Base-by-base conservation (phyloP, 2,797 vertebrate genomes). In the Enteromius unitaeniatus region DNA sequence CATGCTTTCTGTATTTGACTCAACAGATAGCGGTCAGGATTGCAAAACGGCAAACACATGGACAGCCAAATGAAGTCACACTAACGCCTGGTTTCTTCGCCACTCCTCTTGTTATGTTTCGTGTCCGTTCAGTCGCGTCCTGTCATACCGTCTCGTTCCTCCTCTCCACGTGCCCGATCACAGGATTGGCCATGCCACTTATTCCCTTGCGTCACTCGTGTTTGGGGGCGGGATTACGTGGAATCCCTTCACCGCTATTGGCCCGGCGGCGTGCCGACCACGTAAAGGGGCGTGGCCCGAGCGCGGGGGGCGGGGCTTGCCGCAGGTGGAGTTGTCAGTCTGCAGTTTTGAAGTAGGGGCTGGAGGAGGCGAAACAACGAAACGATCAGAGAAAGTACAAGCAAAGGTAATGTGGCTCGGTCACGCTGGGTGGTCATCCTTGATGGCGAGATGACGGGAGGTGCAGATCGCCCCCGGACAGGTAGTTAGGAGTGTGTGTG, bases 151-250 rank as follows among this genome's bases (percentile, higher is more conserved):
- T 86, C 64, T 81, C 23, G 85, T 42, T 76, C 85, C 83, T 21
- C 86, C 67, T 51, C 42, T 81, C 37, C 87, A 90, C 86, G 89
- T 91, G 87, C 58, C 21, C 68, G 45, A 34, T 74, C 62, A 58
- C 80, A 76, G 64, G 86, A 89, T 87, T 88, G 86, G 87, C 79
- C 75, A 70, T 26, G 80, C 47, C 79, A 14, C 47, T 11, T 51
- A 58, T 6, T 75, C 70, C 51, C 60, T 47, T 85, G 70, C 88
- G 88, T 17, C 3, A 34, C 11, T 75, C 21, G 84, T 85, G 86
- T 88, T 93, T 88, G 90, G 83, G 83, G 87, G 42, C 23, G 49
- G 69, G 67, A 49, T 73, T 37, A 53, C 5, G 13, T 21, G 13
- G 64, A 82, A 85, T 75, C 7, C 31, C 45, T 40, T 31, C 19